Conservation (phyloP, 2,888 invertebrate genomes). For the Phengaris alcon region DNA sequence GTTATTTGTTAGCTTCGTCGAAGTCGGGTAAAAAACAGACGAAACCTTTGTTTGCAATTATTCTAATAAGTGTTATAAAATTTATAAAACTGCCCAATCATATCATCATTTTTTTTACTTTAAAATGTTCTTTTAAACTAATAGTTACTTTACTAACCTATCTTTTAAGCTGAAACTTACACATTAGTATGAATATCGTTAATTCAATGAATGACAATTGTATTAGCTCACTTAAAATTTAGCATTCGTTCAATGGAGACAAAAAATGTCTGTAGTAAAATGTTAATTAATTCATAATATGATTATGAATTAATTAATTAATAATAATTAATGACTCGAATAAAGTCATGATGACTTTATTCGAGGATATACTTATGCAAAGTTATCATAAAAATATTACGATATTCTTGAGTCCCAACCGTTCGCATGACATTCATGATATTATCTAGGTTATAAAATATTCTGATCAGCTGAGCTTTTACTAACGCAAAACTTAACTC, state of each 20-base stretch:
- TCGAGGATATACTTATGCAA: not conserved
- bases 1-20: too few relatives aligned
- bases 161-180: too few relatives aligned
- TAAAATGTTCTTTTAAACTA: too few relatives aligned
- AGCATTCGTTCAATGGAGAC: not conserved
- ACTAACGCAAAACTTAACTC: not conserved
- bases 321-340: too few relatives aligned
- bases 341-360: not conserved
- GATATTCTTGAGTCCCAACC: not conserved
- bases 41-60: too few relatives aligned
- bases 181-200: not conserved
- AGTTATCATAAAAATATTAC: not conserved
- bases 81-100: too few relatives aligned
- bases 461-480: not conserved
- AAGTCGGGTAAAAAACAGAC: too few relatives aligned
- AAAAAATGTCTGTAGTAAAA: conserved; percentile 3
- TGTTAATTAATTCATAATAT: conserved; percentile 6
- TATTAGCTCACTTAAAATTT: too few relatives aligned
- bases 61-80: too few relatives aligned
- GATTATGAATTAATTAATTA: too few relatives aligned
- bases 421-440: not conserved
- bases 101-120: too few relatives aligned
- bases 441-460: not conserved
- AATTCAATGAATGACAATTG: not conserved
- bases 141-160: too few relatives aligned